phyloP scores from a whole-genome alignment of 2,888 invertebrate genomes.

The Pyrocoelia pectoralis region DNA sequence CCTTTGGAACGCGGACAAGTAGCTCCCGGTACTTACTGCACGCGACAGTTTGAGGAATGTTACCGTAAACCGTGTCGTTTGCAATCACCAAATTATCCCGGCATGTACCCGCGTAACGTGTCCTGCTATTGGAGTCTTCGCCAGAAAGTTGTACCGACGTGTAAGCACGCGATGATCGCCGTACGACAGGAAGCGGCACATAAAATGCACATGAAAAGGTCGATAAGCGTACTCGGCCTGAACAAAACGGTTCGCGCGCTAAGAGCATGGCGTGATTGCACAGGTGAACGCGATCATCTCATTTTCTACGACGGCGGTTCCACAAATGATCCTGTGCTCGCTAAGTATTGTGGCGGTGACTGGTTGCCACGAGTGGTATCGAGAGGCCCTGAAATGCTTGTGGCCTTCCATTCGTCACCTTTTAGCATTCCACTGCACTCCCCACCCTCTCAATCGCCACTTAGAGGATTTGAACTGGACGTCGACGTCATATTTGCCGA shows the following conservation, averaged over 20 bases:
- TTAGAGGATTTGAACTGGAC: slow-evolving; percentile 84
- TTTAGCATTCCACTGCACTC: slow-evolving; percentile 80
- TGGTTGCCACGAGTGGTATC: slow-evolving; percentile 82
- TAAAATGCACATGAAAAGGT: slow-evolving; percentile 75
- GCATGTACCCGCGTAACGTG: slow-evolving; percentile 87
- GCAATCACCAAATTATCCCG: slow-evolving; percentile 91
- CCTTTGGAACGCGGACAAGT: slow-evolving; percentile 85
- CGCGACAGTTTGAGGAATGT: slow-evolving; percentile 84
- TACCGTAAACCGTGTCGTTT: slow-evolving; percentile 85
- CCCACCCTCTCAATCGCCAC: slow-evolving; percentile 69
- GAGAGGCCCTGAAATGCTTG: slow-evolving; percentile 82
- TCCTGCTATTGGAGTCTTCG: slow-evolving; percentile 90
- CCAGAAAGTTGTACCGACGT: slow-evolving; percentile 85
- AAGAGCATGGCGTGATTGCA: slow-evolving; percentile 85
- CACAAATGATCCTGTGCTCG: slow-evolving; percentile 82
- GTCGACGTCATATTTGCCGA: slow-evolving; percentile 90
- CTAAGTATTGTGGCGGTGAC: slow-evolving; percentile 89
- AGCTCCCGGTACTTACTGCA: slow-evolving; percentile 70
- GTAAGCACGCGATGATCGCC: slow-evolving; percentile 91
- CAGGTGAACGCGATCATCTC: slow-evolving; percentile 81
- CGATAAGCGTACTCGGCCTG: slow-evolving; percentile 71
- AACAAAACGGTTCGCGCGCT: slow-evolving; percentile 75
- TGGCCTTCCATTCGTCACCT: slow-evolving; percentile 87
- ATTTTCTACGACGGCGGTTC: slow-evolving; percentile 87
- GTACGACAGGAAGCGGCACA: slow-evolving; percentile 79